phyloP scores from a whole-genome alignment of 1,140 invertebrate genomes.

The Piezodorus guildinii region DNA sequence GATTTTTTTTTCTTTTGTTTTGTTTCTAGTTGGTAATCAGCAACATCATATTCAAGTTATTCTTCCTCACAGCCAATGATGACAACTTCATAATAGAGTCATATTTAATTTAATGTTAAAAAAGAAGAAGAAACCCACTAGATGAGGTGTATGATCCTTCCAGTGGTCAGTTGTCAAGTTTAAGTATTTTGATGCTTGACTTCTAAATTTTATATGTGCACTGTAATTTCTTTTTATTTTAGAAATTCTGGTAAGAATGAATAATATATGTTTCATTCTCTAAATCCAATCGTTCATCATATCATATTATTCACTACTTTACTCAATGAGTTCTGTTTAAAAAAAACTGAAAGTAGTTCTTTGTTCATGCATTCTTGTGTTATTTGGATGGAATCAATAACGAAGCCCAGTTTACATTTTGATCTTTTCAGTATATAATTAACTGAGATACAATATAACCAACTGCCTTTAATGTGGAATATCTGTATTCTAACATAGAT shows the following conservation, averaged over 20 bases:
- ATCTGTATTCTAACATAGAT: no score
- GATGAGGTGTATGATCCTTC: background rate
- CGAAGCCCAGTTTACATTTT: background rate
- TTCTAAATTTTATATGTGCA: background rate
- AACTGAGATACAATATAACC: no score
- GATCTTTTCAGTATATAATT: background rate
- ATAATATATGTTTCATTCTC: background rate
- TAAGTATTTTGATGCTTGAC: background rate
- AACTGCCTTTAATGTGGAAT: no score
- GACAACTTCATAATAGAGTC: background rate
- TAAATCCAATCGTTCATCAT: background rate
- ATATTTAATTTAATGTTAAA: conserved; percentile 1
- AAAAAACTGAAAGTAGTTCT: background rate
- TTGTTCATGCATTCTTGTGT: background rate
- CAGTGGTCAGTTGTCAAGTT: background rate
- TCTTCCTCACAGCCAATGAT: conserved; percentile 26
- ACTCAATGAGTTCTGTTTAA: background rate
- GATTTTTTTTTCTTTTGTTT: conserved; percentile 16
- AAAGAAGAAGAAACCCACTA: background rate
- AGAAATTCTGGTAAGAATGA: background rate
- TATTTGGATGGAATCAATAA: background rate
- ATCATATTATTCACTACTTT: background rate
- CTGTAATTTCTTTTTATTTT: background rate
- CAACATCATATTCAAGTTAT: conserved; percentile 27
- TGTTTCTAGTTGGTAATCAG: conserved; percentile 24